Evolutionary conservation across 2,113 vertebrate genomes (phyloP).

Genomic region (Odocoileus virginianus): DNA sequence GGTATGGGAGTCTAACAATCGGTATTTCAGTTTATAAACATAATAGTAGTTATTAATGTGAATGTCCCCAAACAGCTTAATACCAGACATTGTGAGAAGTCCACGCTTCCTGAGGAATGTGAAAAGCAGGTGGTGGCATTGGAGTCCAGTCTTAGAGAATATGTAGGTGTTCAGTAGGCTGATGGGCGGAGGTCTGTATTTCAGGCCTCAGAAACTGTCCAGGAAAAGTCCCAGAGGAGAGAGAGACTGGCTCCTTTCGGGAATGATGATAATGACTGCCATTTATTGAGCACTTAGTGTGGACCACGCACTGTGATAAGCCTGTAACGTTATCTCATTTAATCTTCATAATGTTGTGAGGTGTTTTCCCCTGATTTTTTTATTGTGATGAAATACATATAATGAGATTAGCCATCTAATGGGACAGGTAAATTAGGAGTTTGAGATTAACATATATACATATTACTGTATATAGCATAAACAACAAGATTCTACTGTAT

Average conservation of each 20-base stretch:
- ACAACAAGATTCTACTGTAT: neutral
- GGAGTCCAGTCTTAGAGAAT: neutral
- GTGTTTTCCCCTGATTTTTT: neutral
- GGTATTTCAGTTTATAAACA: neutral
- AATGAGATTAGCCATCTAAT: neutral
- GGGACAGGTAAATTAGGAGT: neutral
- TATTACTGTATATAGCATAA: neutral
- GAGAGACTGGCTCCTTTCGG: neutral
- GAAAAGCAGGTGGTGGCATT: neutral
- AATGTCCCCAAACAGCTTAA: neutral
- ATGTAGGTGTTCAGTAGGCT: neutral
- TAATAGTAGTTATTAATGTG: neutral
- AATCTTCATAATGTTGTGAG: neutral
- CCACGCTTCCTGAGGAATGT: neutral
- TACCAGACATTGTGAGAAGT: neutral
- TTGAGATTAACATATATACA: neutral
- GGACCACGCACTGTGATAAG: neutral
- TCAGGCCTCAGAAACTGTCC: neutral
- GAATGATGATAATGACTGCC: neutral
- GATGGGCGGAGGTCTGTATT: neutral
- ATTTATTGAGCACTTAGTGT: neutral
- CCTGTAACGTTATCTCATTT: neutral
- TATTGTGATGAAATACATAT: neutral
- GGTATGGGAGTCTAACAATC: neutral
- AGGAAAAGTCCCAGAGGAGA: neutral